These are phyloP conservation scores for Carcharodon carcharias DNA, from an alignment of 2,797 vertebrate species.

Conservation along the genomic window DNA sequence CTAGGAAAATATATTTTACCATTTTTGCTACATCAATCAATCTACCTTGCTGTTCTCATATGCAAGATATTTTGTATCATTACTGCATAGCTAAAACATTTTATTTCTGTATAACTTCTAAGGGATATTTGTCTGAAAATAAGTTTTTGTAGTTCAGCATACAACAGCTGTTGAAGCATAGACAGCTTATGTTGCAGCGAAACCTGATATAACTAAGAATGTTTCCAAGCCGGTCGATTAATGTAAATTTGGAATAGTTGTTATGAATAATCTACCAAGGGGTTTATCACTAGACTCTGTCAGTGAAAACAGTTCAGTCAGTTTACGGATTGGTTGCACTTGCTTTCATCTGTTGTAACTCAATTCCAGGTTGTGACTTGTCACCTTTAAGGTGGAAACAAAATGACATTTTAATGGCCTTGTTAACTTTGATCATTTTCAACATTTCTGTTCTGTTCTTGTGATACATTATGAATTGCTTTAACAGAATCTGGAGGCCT, in stretches of 20 bases:
- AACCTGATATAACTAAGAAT: constrained; percentile 49
- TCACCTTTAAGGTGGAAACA: constrained; percentile 53
- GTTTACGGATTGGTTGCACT: constrained; percentile 51
- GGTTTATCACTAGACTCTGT: constrained; percentile 49
- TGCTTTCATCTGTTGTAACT: constrained; percentile 52
- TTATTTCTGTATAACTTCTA: not conserved
- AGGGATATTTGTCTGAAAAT: constrained; percentile 33
- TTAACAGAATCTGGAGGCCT: constrained; percentile 57
- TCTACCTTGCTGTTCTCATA: not conserved
- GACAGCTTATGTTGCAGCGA: constrained; percentile 45
- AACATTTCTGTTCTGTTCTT: constrained; percentile 54
- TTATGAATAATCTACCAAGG: constrained; percentile 55
- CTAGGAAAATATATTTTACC: not conserved
- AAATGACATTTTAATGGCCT: constrained; percentile 46
- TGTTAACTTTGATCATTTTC: constrained; percentile 63
- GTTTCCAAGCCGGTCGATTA: constrained; percentile 50
- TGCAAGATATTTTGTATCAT: constrained; percentile 26
- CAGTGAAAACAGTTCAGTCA: constrained; percentile 46
- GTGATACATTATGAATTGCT: constrained; percentile 60
- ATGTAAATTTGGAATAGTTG: constrained; percentile 51
- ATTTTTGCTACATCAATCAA: not conserved
- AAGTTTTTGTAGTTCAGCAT: constrained; percentile 38
- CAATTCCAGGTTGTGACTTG: constrained; percentile 48
- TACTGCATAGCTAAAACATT: constrained; percentile 16
- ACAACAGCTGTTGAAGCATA: constrained; percentile 54